Percentiles rank a stretch among this genome's conserved stretches.
These are phyloP conservation scores for Apodemus agrarius DNA, from an alignment of 2,797 vertebrate genomes.

Conservation along the genomic window DNA sequence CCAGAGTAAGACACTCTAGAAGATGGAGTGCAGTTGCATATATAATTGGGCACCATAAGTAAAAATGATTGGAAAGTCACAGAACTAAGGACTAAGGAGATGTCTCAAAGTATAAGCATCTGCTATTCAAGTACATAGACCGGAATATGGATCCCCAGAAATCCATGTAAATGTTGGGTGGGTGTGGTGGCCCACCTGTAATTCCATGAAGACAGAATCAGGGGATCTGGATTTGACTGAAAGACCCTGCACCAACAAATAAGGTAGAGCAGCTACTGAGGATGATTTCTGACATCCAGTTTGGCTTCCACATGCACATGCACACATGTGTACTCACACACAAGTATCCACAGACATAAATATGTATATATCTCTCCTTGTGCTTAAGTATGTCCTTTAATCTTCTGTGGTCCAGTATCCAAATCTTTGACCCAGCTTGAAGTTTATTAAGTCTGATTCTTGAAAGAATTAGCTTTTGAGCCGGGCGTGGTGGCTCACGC, in stretches of 20 bases:
- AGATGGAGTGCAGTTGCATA: background rate
- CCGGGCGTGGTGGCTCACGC: too few relatives aligned
- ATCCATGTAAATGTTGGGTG: background rate
- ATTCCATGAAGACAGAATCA: background rate
- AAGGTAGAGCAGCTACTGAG: background rate
- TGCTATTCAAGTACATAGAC: background rate
- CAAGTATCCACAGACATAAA: background rate
- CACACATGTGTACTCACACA: background rate
- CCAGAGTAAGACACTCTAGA: background rate
- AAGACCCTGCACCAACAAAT: background rate
- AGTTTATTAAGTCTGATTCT: background rate
- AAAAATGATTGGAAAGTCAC: background rate
- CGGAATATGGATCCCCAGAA: background rate
- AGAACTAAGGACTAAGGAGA: background rate
- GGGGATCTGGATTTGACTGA: background rate
- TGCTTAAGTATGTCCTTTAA: background rate
- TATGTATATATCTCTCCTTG: background rate
- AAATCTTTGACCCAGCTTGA: background rate
- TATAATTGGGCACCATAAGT: background rate
- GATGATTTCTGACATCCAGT: background rate
- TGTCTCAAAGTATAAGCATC: background rate
- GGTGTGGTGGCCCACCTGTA: background rate
- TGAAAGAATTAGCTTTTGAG: conserved; percentile 9
- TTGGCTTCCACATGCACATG: background rate
- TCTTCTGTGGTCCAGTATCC: background rate